A percentile compares a stretch with the other conserved stretches of the same genome.
Evolutionary conservation across 2,888 invertebrate species (phyloP).

Genomic region (Dolomedes plantarius): DNA sequence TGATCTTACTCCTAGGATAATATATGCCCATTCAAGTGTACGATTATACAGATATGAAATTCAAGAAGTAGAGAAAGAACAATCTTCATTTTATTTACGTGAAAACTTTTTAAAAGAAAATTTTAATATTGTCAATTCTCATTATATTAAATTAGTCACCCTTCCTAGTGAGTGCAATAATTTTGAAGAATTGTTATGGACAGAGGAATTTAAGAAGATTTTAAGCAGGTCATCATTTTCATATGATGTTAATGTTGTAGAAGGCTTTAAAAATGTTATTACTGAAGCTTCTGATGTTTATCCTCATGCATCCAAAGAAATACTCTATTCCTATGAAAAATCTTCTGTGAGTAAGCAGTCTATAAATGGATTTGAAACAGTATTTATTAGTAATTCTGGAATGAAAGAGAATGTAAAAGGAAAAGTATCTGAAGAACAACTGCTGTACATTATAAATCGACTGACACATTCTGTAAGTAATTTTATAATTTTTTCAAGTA

Average conservation of each 20-base stretch:
- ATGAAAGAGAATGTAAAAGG: constrained; percentile 8
- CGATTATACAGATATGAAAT: not conserved
- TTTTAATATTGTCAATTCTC: constrained; percentile 6
- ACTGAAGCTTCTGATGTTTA: constrained; percentile 1
- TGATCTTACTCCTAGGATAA: constrained; percentile 23
- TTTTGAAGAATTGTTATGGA: constrained; percentile 24
- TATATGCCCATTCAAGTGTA: constrained; percentile 29
- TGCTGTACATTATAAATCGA: constrained; percentile 36
- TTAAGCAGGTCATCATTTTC: constrained; percentile 18
- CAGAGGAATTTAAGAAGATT: constrained; percentile 31
- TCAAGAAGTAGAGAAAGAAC: not conserved
- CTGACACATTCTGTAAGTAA: constrained; percentile 47
- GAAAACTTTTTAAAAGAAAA: constrained; percentile 30
- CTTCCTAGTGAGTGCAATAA: constrained; percentile 14
- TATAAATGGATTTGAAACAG: not conserved
- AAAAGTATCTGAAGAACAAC: constrained; percentile 39
- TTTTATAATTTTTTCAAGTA: not conserved
- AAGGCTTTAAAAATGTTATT: not conserved
- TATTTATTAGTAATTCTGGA: not conserved
- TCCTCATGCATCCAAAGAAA: constrained; percentile 16
- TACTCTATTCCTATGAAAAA: not conserved
- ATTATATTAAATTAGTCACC: constrained; percentile 22
- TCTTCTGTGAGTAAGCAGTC: not conserved
- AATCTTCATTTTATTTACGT: not conserved
- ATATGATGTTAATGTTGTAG: constrained; percentile 44